phyloP scores from a whole-genome alignment of 2,797 vertebrate species.

The Arvicola amphibius region DNA sequence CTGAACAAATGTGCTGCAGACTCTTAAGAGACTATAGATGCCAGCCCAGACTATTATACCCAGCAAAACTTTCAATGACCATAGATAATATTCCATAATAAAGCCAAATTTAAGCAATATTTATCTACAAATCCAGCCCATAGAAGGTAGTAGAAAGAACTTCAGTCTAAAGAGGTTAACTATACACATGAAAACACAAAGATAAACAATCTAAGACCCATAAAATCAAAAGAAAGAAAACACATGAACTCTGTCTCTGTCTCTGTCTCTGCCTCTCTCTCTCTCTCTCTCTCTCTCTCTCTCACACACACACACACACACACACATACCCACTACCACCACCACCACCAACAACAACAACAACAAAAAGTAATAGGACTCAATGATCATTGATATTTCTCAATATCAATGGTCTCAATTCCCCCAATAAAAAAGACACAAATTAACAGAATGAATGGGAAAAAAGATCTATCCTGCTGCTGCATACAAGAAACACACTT shows the following conservation, averaged over 20 bases:
- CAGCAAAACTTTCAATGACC: neutral
- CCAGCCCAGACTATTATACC: neutral
- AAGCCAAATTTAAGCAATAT: neutral
- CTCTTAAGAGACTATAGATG: neutral
- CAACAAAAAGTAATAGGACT: neutral
- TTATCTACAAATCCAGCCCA: neutral
- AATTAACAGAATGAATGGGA: neutral
- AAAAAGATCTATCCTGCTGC: neutral
- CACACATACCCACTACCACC: neutral
- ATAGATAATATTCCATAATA: neutral
- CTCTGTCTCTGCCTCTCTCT: no score
- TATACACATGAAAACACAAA: neutral
- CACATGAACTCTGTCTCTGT: neutral
- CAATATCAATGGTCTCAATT: neutral
- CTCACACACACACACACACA: neutral
- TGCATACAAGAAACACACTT: neutral
- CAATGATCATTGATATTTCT: neutral
- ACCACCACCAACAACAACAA: neutral
- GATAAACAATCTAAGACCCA: neutral
- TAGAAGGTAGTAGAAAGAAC: neutral
- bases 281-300: no score
- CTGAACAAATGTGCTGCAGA: neutral
- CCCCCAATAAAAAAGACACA: neutral
- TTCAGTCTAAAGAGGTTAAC: neutral
- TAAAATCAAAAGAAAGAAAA: neutral